Conservation (phyloP, 2,888 invertebrate genomes). For the Limnephilus rhombicus region DNA sequence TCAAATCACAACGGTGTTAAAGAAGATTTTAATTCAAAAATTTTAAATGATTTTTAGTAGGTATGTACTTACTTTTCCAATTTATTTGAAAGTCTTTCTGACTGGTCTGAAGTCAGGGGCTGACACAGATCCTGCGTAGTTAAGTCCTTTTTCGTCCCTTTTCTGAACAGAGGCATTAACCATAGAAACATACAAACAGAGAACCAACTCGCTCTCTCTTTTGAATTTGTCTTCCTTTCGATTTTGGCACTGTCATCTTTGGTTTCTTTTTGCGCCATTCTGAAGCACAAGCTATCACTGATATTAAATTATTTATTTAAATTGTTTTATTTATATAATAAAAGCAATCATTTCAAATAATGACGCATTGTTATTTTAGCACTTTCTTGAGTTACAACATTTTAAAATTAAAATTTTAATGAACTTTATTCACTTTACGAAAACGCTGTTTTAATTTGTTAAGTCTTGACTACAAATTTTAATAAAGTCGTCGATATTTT, state of each 20-base stretch:
- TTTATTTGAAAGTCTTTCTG: conserved; percentile 53
- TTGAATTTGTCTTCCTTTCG: conserved; percentile 53
- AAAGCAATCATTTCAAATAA: background rate
- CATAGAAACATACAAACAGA: conserved; percentile 61
- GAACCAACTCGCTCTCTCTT: conserved; percentile 48
- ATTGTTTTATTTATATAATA: background rate
- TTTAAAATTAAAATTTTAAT: background rate
- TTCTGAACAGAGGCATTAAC: conserved; percentile 62
- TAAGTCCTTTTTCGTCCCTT: conserved; percentile 58
- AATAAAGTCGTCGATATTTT: too few relatives aligned
- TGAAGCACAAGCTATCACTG: background rate
- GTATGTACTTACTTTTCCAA: conserved; percentile 60
- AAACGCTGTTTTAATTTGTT: background rate
- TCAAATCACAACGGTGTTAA: too few relatives aligned
- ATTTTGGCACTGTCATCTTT: conserved; percentile 31
- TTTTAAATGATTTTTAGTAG: too few relatives aligned
- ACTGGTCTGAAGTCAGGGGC: conserved; percentile 54
- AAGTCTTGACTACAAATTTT: too few relatives aligned
- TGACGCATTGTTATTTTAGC: background rate
- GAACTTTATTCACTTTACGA: background rate
- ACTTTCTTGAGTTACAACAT: background rate
- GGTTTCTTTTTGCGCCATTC: conserved; percentile 42
- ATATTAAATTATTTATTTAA: background rate
- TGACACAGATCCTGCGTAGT: conserved; percentile 59
- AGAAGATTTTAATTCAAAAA: too few relatives aligned